Evolutionary conservation across 1,140 invertebrate species (phyloP), one percentile per base, ranked within the genome.

Genomic region (Portunus trituberculatus): DNA sequence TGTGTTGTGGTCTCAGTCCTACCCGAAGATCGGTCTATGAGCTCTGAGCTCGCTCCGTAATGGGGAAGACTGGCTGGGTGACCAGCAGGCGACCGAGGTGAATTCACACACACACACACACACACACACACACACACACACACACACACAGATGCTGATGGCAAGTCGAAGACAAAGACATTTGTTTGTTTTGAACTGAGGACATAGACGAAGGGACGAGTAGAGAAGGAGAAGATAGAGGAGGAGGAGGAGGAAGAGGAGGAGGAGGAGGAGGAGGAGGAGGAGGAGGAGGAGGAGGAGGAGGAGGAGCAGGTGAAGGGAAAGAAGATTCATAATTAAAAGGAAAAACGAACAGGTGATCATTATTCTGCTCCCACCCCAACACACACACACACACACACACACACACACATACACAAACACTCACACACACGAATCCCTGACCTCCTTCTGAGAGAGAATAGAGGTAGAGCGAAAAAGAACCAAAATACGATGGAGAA

Each of bases 331-430:
- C 39, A 39, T 39, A 39, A 39, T 39, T 39, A 76, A 76, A 76
- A n/a, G 8, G 25, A 0, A 76, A 76, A n/a, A 25, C 12, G n/a
- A 7, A 20, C 12, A n/a, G 20, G 20, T 76, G 25, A 76, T 76
- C 25, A 76, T 76, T 76, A 25, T 76, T 25, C 67, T 76, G 10
- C 67, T 59, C 12, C 52, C n/a, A 76, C 67, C 7, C 59, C 7
- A 7, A 76, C 67, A 76, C 67, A 76, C 67, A 76, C 67, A 76
- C 67, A 76, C 67, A 76, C 67, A 76, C 67, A 76, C 67, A 76
- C 67, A n/a, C n/a, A 59, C 52, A 59, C 52, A 59, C 52, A 59
- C 52, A 59, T 10, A 59, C 52, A 59, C 52, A 59, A 2, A 59
- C 52, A 59, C 52, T 4, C 52, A 59, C 52, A 59, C 52, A 59